Percentiles rank a stretch among this genome's conserved stretches.
These are phyloP conservation scores for Meteorus sp. DNA, from an alignment of 1,140 invertebrate species.

Conservation along the genomic window DNA sequence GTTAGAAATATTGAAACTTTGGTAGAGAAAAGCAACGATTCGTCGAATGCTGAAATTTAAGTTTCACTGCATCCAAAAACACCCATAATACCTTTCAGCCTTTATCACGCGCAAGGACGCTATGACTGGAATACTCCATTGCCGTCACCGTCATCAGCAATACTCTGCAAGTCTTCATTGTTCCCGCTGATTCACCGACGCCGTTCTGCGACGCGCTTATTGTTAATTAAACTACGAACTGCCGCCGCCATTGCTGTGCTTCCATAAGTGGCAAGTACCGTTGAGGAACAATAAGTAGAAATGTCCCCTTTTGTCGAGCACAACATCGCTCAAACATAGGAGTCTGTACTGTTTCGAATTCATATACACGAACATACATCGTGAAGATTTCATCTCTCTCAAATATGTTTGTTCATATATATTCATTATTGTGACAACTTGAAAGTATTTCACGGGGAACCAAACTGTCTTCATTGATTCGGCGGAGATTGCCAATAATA, in stretches of 20 bases:
- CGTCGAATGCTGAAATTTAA: too few species aligned
- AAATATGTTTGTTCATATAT: too few species aligned
- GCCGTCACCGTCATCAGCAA: background rate
- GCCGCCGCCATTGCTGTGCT: conserved; percentile 39
- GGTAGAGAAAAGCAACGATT: too few species aligned
- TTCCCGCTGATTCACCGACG: conserved; percentile 44
- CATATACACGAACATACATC: background rate
- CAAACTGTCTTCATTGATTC: too few species aligned
- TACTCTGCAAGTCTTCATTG: conserved; percentile 52
- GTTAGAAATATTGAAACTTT: too few species aligned
- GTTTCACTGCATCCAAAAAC: too few species aligned
- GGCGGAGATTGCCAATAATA: too few species aligned
- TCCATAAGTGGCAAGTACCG: background rate
- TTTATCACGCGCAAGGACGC: conserved; percentile 1
- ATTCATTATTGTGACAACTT: too few species aligned
- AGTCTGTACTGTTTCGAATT: background rate
- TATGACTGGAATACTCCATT: background rate
- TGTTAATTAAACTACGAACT: conserved; percentile 56
- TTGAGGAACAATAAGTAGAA: conserved; percentile 20
- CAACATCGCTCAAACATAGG: conserved; percentile 1
- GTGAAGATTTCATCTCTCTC: background rate
- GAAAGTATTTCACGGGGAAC: too few species aligned
- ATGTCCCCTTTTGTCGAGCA: conserved; percentile 20
- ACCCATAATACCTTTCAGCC: conserved; percentile 6
- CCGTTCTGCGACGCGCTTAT: conserved; percentile 49